Base-by-base conservation (phyloP, 2,113 vertebrate species). In the Alectura lathami region DNA sequence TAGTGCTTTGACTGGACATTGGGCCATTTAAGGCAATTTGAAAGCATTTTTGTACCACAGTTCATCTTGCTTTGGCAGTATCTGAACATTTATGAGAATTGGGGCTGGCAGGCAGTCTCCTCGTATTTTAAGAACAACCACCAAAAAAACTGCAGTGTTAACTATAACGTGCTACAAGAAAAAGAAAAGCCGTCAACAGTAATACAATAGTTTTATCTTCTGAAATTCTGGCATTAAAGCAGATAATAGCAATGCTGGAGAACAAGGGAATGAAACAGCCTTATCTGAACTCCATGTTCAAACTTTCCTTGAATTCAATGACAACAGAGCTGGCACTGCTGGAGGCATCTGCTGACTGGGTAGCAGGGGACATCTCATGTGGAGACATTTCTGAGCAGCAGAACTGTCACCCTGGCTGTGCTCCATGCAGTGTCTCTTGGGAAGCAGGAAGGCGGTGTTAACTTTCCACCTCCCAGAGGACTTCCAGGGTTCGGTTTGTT, bases 11-110 rank as follows among this genome's bases (percentile, higher is more conserved):
- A 86, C 76, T 76, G 56, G 64, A 88, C 8, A 3, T n/a, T 86
- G 73, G 57, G 40, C 94, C 88, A 94, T 92, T 90, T 94, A 95
- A 86, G 86, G 92, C 88, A 86, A 90, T 86, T 74, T 27, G 86
- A 78, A 91, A 93, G 66, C 83, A 79, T 94, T 90, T 94, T 88
- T 95, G 59, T 88, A 40, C 10, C 1, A 40, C 75, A 50, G 43
- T 88, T 96, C 63, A 13, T 91, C 68, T 88, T 83, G 68, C 47
- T 90, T 93, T 94, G 95, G 93, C 91, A 92, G 51, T n/a, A 81
- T 81, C 40, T 42, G 66, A 88, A 36, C 45, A 13, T 83, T 96
- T 69, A 64, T 32, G 45, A 94, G 80, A 86, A 88, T 17, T 11
- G 17, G 18, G 69, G 36, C 54, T 94, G 94, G 90, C 91, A 82